Conservation (phyloP, 2,113 vertebrate species). For the Chamaetylas fuelleborni region DNA sequence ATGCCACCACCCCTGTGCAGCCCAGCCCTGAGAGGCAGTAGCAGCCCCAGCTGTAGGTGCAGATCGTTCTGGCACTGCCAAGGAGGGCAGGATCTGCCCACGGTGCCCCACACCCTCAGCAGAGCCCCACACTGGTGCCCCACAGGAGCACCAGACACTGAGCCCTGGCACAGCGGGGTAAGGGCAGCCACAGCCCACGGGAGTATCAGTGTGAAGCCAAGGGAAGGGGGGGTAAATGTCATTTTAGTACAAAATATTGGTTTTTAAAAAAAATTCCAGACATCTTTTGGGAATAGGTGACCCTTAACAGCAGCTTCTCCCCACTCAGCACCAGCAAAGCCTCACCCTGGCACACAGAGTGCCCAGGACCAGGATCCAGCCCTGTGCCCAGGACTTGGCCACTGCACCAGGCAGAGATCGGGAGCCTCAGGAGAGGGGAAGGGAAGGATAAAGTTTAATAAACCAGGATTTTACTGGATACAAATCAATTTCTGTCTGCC, state of each 20-base stretch:
- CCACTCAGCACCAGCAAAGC: neutral
- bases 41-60: fast-evolving
- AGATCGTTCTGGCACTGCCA: neutral
- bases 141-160: fast-evolving
- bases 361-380: neutral
- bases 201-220: neutral
- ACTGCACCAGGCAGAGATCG: neutral
- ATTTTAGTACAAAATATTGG: neutral
- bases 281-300: neutral
- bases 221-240: fast-evolving
- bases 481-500: neutral
- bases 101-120: fast-evolving
- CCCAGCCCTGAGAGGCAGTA: neutral
- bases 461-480: neutral
- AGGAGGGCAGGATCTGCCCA: neutral
- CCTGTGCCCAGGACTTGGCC: neutral
- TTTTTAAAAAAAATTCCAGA: neutral
- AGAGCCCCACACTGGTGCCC: neutral
- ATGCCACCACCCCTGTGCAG: neutral
- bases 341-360: fast-evolving
- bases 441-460: neutral
- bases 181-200: fast-evolving
- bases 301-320: neutral
- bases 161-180: fast-evolving
- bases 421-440: neutral